phyloP scores from a whole-genome alignment of 2,113 vertebrate genomes.

The Leptocoma aspasia region DNA sequence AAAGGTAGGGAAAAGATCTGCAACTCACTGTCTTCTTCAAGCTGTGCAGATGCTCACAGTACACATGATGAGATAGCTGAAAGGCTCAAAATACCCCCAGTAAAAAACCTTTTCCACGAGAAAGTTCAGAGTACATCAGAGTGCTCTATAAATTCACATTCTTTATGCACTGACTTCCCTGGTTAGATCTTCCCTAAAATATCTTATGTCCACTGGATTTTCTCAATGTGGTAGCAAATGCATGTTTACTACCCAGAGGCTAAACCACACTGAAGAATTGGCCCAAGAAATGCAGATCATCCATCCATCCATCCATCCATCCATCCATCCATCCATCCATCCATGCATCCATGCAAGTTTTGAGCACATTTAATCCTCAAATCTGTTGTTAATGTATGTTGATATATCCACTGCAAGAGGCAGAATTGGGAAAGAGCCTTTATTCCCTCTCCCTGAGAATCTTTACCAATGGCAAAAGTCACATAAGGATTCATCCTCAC shows the following conservation, averaged over 20 bases:
- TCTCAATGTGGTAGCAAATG: rapidly evolving
- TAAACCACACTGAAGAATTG: not conserved
- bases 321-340: not conserved
- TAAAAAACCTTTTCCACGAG: not conserved
- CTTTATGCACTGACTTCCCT: not conserved
- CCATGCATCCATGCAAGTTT: not conserved
- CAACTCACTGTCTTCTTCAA: not conserved
- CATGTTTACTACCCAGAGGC: not conserved
- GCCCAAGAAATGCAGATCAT: not conserved
- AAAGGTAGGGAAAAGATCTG: not conserved
- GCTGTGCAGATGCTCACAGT: not conserved
- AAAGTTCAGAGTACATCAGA: not conserved
- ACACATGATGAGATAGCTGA: not conserved
- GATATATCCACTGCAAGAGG: not conserved
- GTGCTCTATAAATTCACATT: not conserved
- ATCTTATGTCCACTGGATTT: not conserved
- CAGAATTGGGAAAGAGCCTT: not conserved
- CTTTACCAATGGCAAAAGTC: not conserved
- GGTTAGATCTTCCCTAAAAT: not conserved
- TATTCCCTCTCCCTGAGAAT: not conserved
- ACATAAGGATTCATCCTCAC: not conserved
- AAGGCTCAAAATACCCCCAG: not conserved
- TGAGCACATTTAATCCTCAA: not conserved
- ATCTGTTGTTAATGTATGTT: not conserved
- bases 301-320: not conserved